Evolutionary conservation across 2,888 invertebrate genomes (phyloP), one percentile per base, ranked within the genome.

Genomic region (Barypeithes pellucidus): DNA sequence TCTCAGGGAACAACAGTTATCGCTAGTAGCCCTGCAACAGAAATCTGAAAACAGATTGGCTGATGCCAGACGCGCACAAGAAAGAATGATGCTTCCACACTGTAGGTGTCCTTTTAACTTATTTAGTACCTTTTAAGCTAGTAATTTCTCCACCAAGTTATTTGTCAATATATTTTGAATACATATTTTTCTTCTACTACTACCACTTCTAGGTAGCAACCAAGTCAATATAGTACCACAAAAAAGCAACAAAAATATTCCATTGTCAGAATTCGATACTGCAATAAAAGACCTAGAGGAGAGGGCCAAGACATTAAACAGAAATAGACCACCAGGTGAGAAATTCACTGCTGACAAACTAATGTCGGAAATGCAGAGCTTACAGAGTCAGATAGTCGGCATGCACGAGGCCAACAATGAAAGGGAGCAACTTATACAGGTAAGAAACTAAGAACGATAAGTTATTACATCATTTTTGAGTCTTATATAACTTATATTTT

Each of bases 11-110:
- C 84, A 85, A 66, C 81, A 82, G 52, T 61, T 79, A 75, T 77
- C 82, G 1, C 75, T 85, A 29, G 75, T 85, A 54, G 81, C 80
- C 39, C 77, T 86, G 12, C 84, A 86, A 73, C 81, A 85, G 67
- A 85, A 84, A 76, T 85, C 86, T 20, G 86, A 86, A 75, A 85
- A 83, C 76, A 84, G 85, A 76, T 73, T 86, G 47, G 78, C 81
- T 36, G 84, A 85, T 68, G 86, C 86, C 3, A 79, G 84, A 57
- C 81, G 81, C 33, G 80, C 83, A 29, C 85, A 85, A 78, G 84
- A 84, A 72, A 84, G 82, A 77, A 75, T 85, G 22, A 52, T 78
- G 20, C 54, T 66, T 14, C 54, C 67, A 1, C 62, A 67, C 22
- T 71, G 75, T 75, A 67, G 22, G 67, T 62, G 20, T 29, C 43